Evolutionary conservation across 2,888 invertebrate species (phyloP), one percentile per base, ranked within the genome.

Genomic region (Drosophila imparisetae): DNA sequence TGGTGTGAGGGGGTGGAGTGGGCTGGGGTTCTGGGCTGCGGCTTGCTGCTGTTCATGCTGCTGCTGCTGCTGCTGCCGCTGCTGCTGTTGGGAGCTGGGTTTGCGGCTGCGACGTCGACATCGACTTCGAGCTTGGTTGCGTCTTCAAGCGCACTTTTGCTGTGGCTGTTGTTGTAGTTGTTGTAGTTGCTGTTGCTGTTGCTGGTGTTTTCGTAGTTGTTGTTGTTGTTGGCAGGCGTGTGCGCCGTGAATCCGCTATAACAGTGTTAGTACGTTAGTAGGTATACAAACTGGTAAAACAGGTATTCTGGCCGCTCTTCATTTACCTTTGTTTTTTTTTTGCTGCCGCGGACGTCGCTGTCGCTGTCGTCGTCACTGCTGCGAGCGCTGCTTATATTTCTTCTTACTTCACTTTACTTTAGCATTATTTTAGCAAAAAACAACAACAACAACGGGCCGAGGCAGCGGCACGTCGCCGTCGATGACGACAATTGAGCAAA

Each of bases 181-280:
- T 18, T 45, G 45, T 45, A 45, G 21, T 24, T 27, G 30, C 15
- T 30, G 61, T 24, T 48, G 69, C 57, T 45, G 65, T 38, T 59
- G 64, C 58, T 58, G 83, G 36, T 72, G 78, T 70, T 57, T 72
- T 68, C 61, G 76, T 69, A 64, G 59, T 60, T 42, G 65, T 30
- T 50, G 66, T 48, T 74, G 77, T 78, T 72, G 83, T 71, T 74
- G 79, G 68, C 84, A 78, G 88, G 86, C 83, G 83, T 89, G 81
- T 86, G 87, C 81, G 86, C 76, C 67, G 76, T 81, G 90, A 83
- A 90, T 91, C 92, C 92, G 91, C 92, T 91, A 92, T 92, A 92
- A 91, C 87, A 92, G 90, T 92, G 92, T 92, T 92, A 92, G 92
- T 92, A 92, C 92, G 92, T 92, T 92, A 92, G 92, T 92, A 92